These are phyloP conservation scores for pig (Sus scrofa) DNA, from an alignment of 2,113 vertebrate genomes.

Conservation along the genomic window T2T-Sscrofa CM000828.6:30258001-30258500, in stretches of 20 bases:
- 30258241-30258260: slow-evolving; percentile 21
- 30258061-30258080: background rate
- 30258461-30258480: too few species aligned
- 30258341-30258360: background rate
- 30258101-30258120: fast-evolving
- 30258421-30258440: too few species aligned
- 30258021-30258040: background rate
- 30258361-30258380: background rate
- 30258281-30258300: background rate
- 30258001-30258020: background rate
- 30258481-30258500: too few species aligned
- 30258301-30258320: background rate
- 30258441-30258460: too few species aligned
- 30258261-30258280: slow-evolving; percentile 30
- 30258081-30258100: background rate
- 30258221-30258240: background rate
- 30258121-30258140: background rate
- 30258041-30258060: background rate
- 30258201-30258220: slow-evolving; percentile 22
- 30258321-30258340: background rate
- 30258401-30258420: too few species aligned
- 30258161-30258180: slow-evolving; percentile 43
- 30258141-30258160: background rate
- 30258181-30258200: background rate
- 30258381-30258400: background rate